phyloP scores from a whole-genome alignment of 2,888 invertebrate genomes.

The Lathronympha strigana region DNA sequence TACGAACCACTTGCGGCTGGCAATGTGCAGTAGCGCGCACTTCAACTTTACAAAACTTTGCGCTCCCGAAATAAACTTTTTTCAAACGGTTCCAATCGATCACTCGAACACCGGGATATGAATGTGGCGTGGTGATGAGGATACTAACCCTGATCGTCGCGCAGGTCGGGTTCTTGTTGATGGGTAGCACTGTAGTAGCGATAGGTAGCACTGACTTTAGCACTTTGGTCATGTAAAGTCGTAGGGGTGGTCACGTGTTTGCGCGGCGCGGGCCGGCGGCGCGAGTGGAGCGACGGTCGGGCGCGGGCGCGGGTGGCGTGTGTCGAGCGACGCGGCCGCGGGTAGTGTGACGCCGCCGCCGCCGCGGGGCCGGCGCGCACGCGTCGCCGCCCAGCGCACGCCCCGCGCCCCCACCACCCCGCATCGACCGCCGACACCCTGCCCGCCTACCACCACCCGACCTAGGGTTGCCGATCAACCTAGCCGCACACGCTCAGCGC shows the following conservation, averaged over 20 bases:
- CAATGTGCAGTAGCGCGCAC: conserved; percentile 77
- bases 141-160: conserved; percentile 81
- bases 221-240: conserved; percentile 81
- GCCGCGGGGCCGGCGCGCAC: conserved; percentile 48
- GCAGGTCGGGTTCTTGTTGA: conserved; percentile 77
- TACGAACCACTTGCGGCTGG: conserved; percentile 76
- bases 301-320: conserved; percentile 75
- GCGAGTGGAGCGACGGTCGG: conserved; percentile 71
- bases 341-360: conserved; percentile 49
- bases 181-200: conserved; percentile 79
- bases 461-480: conserved; percentile 39
- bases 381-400: conserved; percentile 57
- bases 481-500: conserved; percentile 10
- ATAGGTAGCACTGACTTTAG: conserved; percentile 81
- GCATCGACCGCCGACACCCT: conserved; percentile 66
- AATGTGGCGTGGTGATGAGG: conserved; percentile 53
- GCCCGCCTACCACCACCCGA: conserved; percentile 69
- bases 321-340: conserved; percentile 60
- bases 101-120: conserved; percentile 51
- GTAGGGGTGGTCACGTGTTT: conserved; percentile 68
- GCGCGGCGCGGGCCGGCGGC: conserved; percentile 78
- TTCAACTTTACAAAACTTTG: conserved; percentile 76
- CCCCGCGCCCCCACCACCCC: conserved; percentile 65
- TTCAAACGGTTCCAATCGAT: conserved; percentile 53
- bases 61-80: conserved; percentile 77